phyloP scores from a whole-genome alignment of 2,797 vertebrate genomes.

The Serranus cabrilla region DNA sequence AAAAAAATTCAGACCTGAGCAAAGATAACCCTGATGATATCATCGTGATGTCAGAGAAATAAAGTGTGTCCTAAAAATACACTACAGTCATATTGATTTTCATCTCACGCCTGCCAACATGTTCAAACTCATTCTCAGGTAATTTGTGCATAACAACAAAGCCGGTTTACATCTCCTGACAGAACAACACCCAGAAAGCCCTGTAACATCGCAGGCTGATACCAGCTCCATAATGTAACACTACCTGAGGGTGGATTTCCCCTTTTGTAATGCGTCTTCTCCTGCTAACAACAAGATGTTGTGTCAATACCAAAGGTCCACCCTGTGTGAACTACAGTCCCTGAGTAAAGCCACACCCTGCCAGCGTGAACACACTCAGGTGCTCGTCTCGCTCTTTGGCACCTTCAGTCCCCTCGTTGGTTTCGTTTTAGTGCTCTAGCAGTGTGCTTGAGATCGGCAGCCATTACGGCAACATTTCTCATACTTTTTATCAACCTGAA shows the following conservation, averaged over 20 bases:
- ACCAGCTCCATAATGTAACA: neutral
- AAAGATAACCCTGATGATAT: neutral
- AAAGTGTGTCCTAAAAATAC: neutral
- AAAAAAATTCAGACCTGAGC: neutral
- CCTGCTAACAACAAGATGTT: slow-evolving; percentile 37
- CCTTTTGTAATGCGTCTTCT: slow-evolving; percentile 21
- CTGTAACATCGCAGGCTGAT: neutral
- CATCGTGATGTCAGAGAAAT: neutral
- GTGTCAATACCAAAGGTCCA: slow-evolving; percentile 84
- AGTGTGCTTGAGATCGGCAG: neutral
- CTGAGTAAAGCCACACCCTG: slow-evolving; percentile 80
- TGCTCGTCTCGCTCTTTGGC: slow-evolving; percentile 37
- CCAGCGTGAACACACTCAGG: slow-evolving; percentile 50
- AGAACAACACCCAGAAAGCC: neutral
- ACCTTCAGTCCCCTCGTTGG: slow-evolving; percentile 6
- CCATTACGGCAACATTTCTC: neutral
- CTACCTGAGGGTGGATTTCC: slow-evolving; percentile 21
- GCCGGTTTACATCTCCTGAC: neutral
- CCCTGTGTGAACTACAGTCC: slow-evolving; percentile 57
- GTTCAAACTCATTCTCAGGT: neutral
- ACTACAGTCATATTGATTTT: neutral
- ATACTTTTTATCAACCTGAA: neutral
- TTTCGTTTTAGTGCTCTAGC: neutral
- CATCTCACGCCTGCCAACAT: neutral
- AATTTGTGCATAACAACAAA: neutral